Percentiles rank a stretch among this genome's conserved stretches.
Conservation (phyloP, 2,888 invertebrate species). For the Lamproptera curius region DNA sequence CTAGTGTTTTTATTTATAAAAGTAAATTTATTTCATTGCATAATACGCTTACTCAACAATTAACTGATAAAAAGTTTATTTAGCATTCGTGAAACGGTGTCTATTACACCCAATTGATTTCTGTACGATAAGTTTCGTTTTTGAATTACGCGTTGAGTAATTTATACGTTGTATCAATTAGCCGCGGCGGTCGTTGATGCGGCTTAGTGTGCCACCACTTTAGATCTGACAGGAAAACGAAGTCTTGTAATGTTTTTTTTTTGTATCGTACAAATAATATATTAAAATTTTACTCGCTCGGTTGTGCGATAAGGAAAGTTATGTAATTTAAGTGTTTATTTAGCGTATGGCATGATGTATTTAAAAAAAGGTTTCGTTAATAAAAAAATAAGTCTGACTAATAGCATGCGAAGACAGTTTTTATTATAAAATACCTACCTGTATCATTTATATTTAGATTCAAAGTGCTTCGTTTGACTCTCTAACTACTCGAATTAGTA, state of each 20-base stretch:
- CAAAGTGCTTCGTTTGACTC: too few relatives aligned
- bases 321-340: background rate
- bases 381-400: too few relatives aligned
- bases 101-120: background rate
- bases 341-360: background rate
- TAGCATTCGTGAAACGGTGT: background rate
- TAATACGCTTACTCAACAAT: background rate
- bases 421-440: background rate
- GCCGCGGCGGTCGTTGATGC: background rate
- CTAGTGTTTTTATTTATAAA: slow-evolving; percentile 3
- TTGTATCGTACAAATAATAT: background rate
- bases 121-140: background rate
- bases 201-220: background rate
- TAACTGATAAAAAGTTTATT: background rate
- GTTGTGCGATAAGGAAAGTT: background rate
- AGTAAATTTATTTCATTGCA: slow-evolving; percentile 1
- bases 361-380: background rate
- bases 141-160: background rate
- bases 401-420: background rate
- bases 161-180: slow-evolving; percentile 8
- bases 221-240: slow-evolving; percentile 6
- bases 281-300: background rate
- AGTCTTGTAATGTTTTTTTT: slow-evolving; percentile 1
- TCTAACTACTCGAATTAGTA: too few relatives aligned
- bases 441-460: too few relatives aligned